Evolutionary conservation across 2,888 invertebrate genomes (phyloP).

Genomic region (Beris chalybata): DNA sequence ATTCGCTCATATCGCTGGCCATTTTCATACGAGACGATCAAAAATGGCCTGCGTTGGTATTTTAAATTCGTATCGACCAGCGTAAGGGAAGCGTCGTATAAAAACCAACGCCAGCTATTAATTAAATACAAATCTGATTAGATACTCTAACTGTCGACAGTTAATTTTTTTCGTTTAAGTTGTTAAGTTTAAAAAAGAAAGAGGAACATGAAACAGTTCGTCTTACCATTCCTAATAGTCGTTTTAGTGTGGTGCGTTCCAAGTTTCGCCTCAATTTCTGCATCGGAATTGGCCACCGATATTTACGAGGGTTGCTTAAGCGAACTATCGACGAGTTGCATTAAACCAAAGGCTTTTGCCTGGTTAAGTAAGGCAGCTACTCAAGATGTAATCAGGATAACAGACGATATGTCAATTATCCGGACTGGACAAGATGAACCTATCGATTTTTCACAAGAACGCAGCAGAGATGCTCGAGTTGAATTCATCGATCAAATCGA

Average conservation of each 20-base stretch:
- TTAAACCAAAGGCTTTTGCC: constrained; percentile 74
- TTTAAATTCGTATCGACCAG: constrained; percentile 14
- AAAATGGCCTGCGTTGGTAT: constrained; percentile 26
- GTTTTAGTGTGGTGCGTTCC: constrained; percentile 40
- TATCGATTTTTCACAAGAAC: constrained; percentile 42
- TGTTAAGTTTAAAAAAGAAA: not conserved
- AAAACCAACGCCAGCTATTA: constrained; percentile 50
- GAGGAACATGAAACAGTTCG: constrained; percentile 35
- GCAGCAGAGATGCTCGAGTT: constrained; percentile 59
- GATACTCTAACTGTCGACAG: constrained; percentile 44
- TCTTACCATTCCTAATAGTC: constrained; percentile 23
- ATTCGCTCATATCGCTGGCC: not conserved
- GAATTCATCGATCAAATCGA: constrained; percentile 74
- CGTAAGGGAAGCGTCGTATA: constrained; percentile 48
- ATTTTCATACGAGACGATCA: constrained; percentile 12
- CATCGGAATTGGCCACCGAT: constrained; percentile 65
- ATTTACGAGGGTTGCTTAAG: constrained; percentile 70
- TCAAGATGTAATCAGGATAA: constrained; percentile 72
- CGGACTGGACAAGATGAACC: constrained; percentile 61
- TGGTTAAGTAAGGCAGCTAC: constrained; percentile 71
- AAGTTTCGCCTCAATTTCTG: constrained; percentile 54
- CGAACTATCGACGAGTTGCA: constrained; percentile 71
- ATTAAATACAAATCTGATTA: constrained; percentile 53
- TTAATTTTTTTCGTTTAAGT: constrained; percentile 1
- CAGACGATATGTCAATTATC: constrained; percentile 73